phyloP scores from a whole-genome alignment of 1,140 invertebrate species.

The Bombus fervidus region DNA sequence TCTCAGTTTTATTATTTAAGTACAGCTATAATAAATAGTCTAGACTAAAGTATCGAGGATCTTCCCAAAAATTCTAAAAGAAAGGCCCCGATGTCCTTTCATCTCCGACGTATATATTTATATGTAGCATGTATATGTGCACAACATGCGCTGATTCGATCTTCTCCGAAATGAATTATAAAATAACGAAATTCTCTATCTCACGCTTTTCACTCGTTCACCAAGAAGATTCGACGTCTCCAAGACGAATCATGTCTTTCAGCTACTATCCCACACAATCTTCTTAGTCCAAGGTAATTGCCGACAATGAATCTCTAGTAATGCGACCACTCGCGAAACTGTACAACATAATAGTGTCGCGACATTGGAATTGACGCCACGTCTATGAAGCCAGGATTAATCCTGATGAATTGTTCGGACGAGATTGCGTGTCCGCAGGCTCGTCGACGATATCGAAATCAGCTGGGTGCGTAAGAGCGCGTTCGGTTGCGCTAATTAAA shows the following conservation, averaged over 20 bases:
- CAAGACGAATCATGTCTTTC: background rate
- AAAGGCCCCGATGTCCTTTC: no score
- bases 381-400: slow-evolving; percentile 58
- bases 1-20: no score
- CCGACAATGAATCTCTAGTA: background rate
- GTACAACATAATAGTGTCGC: slow-evolving; percentile 33
- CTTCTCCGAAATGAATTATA: background rate
- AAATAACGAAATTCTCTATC: background rate
- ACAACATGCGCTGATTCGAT: no score
- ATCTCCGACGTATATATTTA: no score
- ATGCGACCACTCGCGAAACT: background rate
- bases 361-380: slow-evolving; percentile 4
- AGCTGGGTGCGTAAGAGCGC: slow-evolving; percentile 12
- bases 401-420: slow-evolving; percentile 59
- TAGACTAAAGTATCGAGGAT: no score
- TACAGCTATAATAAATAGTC: no score
- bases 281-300: background rate
- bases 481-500: slow-evolving; percentile 56
- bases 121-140: no score
- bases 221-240: no score
- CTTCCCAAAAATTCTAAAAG: no score
- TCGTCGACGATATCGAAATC: slow-evolving; percentile 38
- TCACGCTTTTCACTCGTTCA: background rate
- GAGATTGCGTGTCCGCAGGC: slow-evolving; percentile 31
- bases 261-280: background rate